Evolutionary conservation across 1,140 invertebrate species (phyloP).

Genomic region (Luehdorfia chinensis): DNA sequence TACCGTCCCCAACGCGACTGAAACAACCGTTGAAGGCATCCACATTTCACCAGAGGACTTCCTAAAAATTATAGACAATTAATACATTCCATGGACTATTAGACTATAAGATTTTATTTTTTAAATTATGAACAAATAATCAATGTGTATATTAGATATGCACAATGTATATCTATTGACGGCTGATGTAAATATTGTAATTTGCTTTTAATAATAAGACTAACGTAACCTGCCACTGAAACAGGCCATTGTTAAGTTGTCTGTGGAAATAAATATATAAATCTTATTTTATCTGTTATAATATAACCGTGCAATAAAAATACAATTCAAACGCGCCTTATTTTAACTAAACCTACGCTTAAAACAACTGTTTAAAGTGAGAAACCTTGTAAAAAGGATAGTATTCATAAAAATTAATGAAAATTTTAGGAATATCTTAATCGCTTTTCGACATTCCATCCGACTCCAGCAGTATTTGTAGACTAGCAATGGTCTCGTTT

Average conservation of each 20-base stretch:
- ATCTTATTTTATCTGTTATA: constrained; percentile 12
- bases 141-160: constrained; percentile 61
- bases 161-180: constrained; percentile 40
- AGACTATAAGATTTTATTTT: constrained; percentile 24
- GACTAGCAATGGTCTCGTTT: constrained; percentile 69
- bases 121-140: constrained; percentile 40
- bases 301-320: too few species aligned
- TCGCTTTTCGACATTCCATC: background rate
- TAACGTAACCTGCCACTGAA: constrained; percentile 65
- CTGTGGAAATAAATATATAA: constrained; percentile 11
- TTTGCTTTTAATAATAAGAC: constrained; percentile 67
- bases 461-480: constrained; percentile 3
- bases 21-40: constrained; percentile 32
- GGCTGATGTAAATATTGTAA: constrained; percentile 71
- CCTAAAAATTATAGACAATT: constrained; percentile 62
- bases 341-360: too few species aligned
- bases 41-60: constrained; percentile 56
- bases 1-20: constrained; percentile 49
- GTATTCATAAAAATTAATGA: too few species aligned
- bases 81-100: constrained; percentile 23
- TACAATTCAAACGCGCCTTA: too few species aligned
- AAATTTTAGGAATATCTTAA: too few species aligned
- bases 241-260: constrained; percentile 65
- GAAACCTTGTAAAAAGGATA: too few species aligned
- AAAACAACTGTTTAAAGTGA: too few species aligned